Conservation (phyloP, 2,797 vertebrate species). For the Sebastes umbrosus region DNA sequence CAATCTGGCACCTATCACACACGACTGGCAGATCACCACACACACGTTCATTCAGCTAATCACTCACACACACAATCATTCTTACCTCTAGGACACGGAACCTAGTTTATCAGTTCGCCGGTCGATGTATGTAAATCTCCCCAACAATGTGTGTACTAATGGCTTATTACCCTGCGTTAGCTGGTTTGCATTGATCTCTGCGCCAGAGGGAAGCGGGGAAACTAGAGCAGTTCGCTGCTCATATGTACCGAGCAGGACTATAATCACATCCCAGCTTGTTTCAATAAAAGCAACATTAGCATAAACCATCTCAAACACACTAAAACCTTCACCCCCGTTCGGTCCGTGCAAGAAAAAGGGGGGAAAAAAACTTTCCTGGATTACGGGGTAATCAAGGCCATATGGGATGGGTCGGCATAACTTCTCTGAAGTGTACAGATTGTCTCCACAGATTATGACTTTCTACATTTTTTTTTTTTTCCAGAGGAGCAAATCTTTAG, state of each 20-base stretch:
- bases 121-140: constrained; percentile 82
- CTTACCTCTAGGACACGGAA: constrained; percentile 72
- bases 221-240: constrained; percentile 65
- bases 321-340: constrained; percentile 61
- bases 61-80: constrained; percentile 70
- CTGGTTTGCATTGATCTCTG: constrained; percentile 85
- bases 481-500: not conserved
- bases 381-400: constrained; percentile 67
- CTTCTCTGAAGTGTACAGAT: constrained; percentile 44
- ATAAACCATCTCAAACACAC: constrained; percentile 77
- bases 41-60: constrained; percentile 60
- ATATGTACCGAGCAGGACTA: constrained; percentile 65
- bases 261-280: constrained; percentile 83
- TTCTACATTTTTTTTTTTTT: constrained; percentile 3
- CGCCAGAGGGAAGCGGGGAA: constrained; percentile 69
- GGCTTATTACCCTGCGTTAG: constrained; percentile 81
- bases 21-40: constrained; percentile 60
- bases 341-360: constrained; percentile 40
- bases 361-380: constrained; percentile 54
- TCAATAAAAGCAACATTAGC: constrained; percentile 83
- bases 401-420: constrained; percentile 61
- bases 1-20: constrained; percentile 79
- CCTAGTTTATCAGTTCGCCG: constrained; percentile 69
- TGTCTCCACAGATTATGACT: constrained; percentile 33
- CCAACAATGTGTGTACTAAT: constrained; percentile 81